Conservation (phyloP, 2,113 vertebrate species). For the Xenus cinereus region DNA sequence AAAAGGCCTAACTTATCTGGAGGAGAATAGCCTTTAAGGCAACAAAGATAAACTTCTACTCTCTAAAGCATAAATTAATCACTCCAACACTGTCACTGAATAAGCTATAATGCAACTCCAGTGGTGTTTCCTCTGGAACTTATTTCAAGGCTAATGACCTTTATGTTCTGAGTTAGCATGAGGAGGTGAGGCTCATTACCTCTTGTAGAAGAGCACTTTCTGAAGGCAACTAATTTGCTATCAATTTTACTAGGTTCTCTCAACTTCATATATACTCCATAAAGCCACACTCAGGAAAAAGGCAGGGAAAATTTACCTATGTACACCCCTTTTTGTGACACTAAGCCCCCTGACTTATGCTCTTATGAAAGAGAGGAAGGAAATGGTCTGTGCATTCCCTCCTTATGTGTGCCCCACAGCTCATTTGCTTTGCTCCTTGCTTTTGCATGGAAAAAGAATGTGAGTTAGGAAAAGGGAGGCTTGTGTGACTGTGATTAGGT, state of each 20-base stretch:
- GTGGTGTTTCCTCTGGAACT: neutral
- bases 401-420: accelerated
- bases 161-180: neutral
- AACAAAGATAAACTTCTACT: neutral
- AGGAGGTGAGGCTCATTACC: neutral
- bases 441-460: neutral
- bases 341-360: neutral
- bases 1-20: neutral
- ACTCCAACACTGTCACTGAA: neutral
- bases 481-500: neutral
- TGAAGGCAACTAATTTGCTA: neutral
- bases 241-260: neutral
- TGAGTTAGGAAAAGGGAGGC: neutral
- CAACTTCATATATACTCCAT: neutral
- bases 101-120: neutral
- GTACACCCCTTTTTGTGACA: neutral
- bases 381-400: neutral
- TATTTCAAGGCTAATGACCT: neutral
- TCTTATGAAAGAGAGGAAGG: neutral
- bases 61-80: neutral
- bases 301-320: neutral
- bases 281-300: neutral
- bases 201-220: neutral
- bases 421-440: neutral
- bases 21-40: neutral